A percentile compares a stretch with the other conserved stretches of the same genome.
Evolutionary conservation across 1,140 invertebrate genomes (phyloP).

Genomic region (Ceratitis capitata): DNA sequence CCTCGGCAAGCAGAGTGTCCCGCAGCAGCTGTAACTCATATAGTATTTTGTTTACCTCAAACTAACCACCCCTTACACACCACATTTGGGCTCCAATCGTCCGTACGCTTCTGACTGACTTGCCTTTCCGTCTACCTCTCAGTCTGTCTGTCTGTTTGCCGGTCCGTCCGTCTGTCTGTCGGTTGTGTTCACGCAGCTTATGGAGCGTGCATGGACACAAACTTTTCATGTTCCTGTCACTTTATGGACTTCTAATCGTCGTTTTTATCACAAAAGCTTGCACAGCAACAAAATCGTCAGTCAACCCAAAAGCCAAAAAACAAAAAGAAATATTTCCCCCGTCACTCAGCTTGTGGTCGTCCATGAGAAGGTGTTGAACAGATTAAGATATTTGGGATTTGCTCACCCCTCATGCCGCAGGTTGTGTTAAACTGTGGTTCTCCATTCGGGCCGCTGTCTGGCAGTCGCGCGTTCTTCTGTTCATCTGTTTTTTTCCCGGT

Average conservation of each 20-base stretch:
- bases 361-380: constrained; percentile 42
- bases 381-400: constrained; percentile 61
- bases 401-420: not conserved
- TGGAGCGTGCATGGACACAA: constrained; percentile 24
- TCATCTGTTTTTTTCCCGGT: too few relatives aligned
- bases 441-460: not conserved
- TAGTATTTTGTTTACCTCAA: not conserved
- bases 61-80: not conserved
- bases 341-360: not conserved
- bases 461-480: not conserved
- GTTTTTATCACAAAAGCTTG: constrained; percentile 66
- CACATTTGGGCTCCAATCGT: not conserved
- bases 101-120: not conserved
- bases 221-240: constrained; percentile 66
- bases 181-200: not conserved
- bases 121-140: not conserved
- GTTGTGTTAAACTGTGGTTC: not conserved
- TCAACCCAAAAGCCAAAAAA: not conserved
- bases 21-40: not conserved
- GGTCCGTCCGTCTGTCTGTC: not conserved
- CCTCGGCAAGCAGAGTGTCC: not conserved
- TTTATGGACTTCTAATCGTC: constrained; percentile 66
- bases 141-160: not conserved
- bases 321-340: too few relatives aligned
- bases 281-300: constrained; percentile 50